These are phyloP conservation scores for Thumatha senex DNA, from an alignment of 2,888 invertebrate genomes.

Conservation along the genomic window DNA sequence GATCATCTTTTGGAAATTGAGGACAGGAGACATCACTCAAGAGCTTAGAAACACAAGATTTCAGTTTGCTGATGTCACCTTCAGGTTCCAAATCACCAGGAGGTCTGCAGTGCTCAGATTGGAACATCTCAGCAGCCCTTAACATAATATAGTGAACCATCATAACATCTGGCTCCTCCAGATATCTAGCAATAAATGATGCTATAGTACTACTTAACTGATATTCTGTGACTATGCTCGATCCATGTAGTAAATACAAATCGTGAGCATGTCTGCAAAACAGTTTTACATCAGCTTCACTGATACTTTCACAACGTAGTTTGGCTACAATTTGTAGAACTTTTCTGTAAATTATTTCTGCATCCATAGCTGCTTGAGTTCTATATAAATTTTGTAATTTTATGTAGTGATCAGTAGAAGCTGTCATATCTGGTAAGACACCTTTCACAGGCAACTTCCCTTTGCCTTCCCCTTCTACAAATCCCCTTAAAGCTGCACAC, in stretches of 20 bases:
- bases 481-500: constrained; percentile 93
- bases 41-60: constrained; percentile 88
- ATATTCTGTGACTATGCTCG: constrained; percentile 92
- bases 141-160: constrained; percentile 95
- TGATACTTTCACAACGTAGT: constrained; percentile 89
- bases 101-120: constrained; percentile 93
- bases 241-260: constrained; percentile 90
- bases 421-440: constrained; percentile 97
- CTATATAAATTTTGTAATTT: constrained; percentile 94
- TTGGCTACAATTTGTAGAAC: constrained; percentile 91
- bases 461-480: constrained; percentile 92
- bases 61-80: constrained; percentile 94
- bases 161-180: constrained; percentile 93
- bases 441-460: constrained; percentile 93
- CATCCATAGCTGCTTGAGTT: constrained; percentile 92
- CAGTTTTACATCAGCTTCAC: constrained; percentile 91
- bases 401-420: constrained; percentile 95
- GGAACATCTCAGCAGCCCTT: constrained; percentile 95
- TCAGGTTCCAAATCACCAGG: constrained; percentile 96
- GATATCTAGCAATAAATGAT: constrained; percentile 84
- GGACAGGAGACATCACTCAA: constrained; percentile 93
- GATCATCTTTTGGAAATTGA: constrained; percentile 93
- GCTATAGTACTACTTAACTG: constrained; percentile 84
- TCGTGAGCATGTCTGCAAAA: constrained; percentile 95
- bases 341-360: constrained; percentile 90